phyloP scores from a whole-genome alignment of 2,888 invertebrate species.

The Seira sanloemensis region DNA sequence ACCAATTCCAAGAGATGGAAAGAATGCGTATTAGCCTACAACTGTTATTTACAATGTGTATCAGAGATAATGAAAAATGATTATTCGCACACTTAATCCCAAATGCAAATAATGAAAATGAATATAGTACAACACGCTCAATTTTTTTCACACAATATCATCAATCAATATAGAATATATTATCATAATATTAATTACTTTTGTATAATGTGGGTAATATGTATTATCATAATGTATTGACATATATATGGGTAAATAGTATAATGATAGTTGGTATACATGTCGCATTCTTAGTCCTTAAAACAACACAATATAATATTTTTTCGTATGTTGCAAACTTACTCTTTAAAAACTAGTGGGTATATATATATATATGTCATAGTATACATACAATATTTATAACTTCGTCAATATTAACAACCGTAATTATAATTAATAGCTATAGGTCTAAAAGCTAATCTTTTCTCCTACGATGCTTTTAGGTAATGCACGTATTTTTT shows the following conservation, averaged over 20 bases:
- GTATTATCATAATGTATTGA: not conserved
- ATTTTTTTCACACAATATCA: slow-evolving; percentile 53
- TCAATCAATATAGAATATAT: slow-evolving; percentile 61
- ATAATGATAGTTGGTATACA: slow-evolving; percentile 52
- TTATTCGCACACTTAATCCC: too few species aligned
- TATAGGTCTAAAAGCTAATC: too few species aligned
- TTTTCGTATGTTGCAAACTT: slow-evolving; percentile 25
- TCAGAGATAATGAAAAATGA: too few species aligned
- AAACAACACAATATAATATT: slow-evolving; percentile 5
- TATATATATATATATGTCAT: not conserved
- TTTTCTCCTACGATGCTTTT: too few species aligned
- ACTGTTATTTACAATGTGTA: too few species aligned
- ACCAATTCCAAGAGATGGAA: too few species aligned
- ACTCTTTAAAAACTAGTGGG: not conserved
- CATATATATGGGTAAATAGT: slow-evolving; percentile 42
- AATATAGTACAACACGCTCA: too few species aligned
- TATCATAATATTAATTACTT: slow-evolving; percentile 51
- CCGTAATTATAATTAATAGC: too few species aligned
- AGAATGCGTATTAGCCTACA: too few species aligned
- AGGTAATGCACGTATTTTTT: too few species aligned
- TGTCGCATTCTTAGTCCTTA: not conserved
- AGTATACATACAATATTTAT: slow-evolving; percentile 23
- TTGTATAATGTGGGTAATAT: not conserved
- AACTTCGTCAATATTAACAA: slow-evolving; percentile 16
- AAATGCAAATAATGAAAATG: too few species aligned